Conservation (phyloP, 2,113 vertebrate genomes). For the Rhineura floridana region DNA sequence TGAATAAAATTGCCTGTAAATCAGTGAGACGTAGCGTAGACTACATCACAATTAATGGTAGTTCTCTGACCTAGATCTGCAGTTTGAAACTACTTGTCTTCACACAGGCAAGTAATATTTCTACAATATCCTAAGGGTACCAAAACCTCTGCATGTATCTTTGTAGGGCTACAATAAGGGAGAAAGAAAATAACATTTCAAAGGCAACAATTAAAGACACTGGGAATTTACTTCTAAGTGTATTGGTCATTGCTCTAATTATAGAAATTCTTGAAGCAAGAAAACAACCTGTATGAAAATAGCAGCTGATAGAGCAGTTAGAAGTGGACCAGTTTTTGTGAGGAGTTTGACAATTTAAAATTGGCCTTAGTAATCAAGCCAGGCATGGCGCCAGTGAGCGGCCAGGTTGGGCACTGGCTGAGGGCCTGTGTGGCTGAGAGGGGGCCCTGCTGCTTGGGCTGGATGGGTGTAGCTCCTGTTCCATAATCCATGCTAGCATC, state of each 20-base stretch:
- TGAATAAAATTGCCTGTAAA: neutral
- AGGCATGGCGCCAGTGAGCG: no score
- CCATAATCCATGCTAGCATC: no score
- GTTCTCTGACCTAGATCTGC: neutral
- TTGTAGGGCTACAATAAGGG: neutral
- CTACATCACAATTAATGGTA: conserved; percentile 16
- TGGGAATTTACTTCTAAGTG: neutral
- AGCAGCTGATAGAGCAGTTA: neutral
- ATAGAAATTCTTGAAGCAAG: neutral
- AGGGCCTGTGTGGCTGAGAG: no score
- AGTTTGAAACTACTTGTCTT: neutral
- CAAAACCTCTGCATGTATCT: neutral
- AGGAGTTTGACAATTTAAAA: neutral
- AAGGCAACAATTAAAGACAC: no score
- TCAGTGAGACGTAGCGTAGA: neutral
- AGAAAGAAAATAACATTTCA: neutral
- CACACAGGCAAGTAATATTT: neutral
- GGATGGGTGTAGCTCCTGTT: no score
- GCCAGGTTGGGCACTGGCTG: no score
- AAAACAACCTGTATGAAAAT: neutral
- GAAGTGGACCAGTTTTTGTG: neutral
- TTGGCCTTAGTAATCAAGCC: no score
- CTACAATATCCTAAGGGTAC: neutral
- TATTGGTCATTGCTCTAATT: neutral
- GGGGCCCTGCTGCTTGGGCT: no score